Evolutionary conservation across 2,113 vertebrate genomes (phyloP).

Genomic region (Amphiprion percula): DNA sequence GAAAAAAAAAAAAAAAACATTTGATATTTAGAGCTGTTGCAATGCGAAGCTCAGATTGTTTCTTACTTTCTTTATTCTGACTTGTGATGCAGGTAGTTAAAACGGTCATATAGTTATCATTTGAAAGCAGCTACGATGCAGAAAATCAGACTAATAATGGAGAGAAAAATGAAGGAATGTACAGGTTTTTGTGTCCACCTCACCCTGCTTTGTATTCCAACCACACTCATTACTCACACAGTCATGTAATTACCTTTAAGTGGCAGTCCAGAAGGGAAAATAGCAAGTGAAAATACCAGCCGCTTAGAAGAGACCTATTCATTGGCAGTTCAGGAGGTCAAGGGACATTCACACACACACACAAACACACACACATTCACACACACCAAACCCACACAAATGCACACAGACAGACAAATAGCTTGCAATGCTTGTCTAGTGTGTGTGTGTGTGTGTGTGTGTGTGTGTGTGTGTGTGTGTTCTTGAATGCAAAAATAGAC

Average conservation of each 20-base stretch:
- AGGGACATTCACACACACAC: slow-evolving; percentile 27
- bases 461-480: not conserved
- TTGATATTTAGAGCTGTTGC: too few species aligned
- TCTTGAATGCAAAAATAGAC: not conserved
- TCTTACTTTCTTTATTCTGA: too few species aligned
- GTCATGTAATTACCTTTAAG: slow-evolving; percentile 54
- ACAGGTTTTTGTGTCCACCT: slow-evolving; percentile 1
- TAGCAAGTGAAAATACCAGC: slow-evolving; percentile 72
- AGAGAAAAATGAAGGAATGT: slow-evolving; percentile 9
- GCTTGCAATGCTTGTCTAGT: not conserved
- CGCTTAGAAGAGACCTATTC: slow-evolving; percentile 39
- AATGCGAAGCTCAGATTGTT: too few species aligned
- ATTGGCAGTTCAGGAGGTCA: slow-evolving; percentile 43
- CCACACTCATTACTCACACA: slow-evolving; percentile 25
- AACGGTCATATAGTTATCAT: not conserved
- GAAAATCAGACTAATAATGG: not conserved
- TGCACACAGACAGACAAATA: slow-evolving; percentile 1
- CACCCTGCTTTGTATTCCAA: slow-evolving; percentile 9
- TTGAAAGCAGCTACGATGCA: not conserved
- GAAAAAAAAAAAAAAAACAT: too few species aligned
- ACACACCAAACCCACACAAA: not conserved
- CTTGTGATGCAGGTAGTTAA: not conserved
- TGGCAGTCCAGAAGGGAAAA: slow-evolving; percentile 54
- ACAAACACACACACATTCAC: not conserved
- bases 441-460: not conserved